Evolutionary conservation across 2,888 invertebrate genomes (phyloP).

Genomic region (Gymnosoma rotundatum): DNA sequence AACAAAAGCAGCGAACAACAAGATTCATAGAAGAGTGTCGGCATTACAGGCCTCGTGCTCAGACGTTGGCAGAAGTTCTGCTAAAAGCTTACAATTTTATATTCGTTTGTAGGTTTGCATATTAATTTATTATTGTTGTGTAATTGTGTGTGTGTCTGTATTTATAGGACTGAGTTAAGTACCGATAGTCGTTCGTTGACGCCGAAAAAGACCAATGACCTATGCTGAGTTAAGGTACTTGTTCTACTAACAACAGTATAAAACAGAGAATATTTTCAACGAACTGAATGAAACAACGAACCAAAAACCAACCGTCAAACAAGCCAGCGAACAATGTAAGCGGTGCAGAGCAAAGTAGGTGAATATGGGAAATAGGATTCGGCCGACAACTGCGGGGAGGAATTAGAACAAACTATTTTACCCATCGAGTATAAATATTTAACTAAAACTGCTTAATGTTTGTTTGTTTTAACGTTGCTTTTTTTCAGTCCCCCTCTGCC

Average conservation of each 20-base stretch:
- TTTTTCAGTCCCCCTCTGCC: neutral
- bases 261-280: constrained; percentile 60
- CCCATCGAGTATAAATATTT: constrained; percentile 24
- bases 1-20: constrained; percentile 56
- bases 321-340: constrained; percentile 1
- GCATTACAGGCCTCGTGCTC: constrained; percentile 44
- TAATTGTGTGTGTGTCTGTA: constrained; percentile 21
- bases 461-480: constrained; percentile 41
- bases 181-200: constrained; percentile 77
- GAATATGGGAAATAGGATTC: constrained; percentile 4
- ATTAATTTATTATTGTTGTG: neutral
- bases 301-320: constrained; percentile 14
- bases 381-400: constrained; percentile 1
- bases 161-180: constrained; percentile 51
- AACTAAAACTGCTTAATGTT: constrained; percentile 36
- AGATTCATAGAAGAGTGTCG: constrained; percentile 52
- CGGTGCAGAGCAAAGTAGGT: constrained; percentile 26
- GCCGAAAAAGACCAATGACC: constrained; percentile 82
- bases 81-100: constrained; percentile 57
- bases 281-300: constrained; percentile 52
- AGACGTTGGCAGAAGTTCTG: constrained; percentile 53
- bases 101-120: constrained; percentile 9
- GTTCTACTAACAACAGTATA: constrained; percentile 70
- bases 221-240: constrained; percentile 77
- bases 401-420: constrained; percentile 26